These are phyloP conservation scores for Anhinga rufa DNA, from an alignment of 2,113 vertebrate species.

Conservation along the genomic window DNA sequence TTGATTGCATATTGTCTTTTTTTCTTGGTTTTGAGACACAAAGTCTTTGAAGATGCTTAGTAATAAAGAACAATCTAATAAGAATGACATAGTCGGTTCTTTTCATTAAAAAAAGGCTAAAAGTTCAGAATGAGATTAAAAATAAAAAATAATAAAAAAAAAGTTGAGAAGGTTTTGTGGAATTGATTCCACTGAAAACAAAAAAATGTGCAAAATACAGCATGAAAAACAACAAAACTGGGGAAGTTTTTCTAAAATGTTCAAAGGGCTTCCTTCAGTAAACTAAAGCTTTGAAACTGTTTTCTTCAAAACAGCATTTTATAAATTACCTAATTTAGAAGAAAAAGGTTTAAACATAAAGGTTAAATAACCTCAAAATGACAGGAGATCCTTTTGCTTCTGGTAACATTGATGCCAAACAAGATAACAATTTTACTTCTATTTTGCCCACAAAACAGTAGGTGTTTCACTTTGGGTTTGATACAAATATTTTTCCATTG, in stretches of 20 bases:
- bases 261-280: not conserved
- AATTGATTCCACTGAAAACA: not conserved
- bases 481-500: not conserved
- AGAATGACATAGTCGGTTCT: not conserved
- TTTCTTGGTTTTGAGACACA: not conserved
- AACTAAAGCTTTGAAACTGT: not conserved
- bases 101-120: not conserved
- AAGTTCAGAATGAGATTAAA: not conserved
- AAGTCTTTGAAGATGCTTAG: not conserved
- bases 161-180: not conserved
- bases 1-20: not conserved
- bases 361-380: constrained; percentile 15
- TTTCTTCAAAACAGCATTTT: not conserved
- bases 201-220: not conserved
- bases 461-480: not conserved
- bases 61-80: not conserved
- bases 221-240: not conserved
- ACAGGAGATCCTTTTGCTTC: not conserved
- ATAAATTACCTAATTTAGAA: not conserved
- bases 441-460: not conserved
- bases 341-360: not conserved
- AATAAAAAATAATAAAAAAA: not conserved
- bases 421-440: not conserved
- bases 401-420: not conserved
- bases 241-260: not conserved